These are phyloP conservation scores for Perccottus glenii DNA, from an alignment of 2,113 vertebrate species.

Conservation along the genomic window DNA sequence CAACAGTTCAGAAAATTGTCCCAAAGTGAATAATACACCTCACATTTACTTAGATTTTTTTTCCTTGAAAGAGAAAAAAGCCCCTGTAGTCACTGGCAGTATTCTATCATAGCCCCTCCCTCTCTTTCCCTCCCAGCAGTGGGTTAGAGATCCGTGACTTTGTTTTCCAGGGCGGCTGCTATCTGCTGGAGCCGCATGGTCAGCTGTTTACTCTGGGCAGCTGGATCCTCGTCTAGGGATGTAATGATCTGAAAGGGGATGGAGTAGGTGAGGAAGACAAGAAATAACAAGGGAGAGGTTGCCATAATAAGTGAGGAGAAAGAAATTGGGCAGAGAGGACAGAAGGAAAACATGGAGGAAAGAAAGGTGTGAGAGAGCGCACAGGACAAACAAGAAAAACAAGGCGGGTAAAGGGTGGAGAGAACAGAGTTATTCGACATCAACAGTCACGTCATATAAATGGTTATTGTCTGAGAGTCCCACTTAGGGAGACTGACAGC, in stretches of 20 bases:
- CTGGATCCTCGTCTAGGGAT: slow-evolving; percentile 93
- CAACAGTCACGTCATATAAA: slow-evolving; percentile 46
- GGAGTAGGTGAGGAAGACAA: slow-evolving; percentile 14
- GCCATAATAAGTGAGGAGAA: slow-evolving; percentile 3
- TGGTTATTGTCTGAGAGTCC: slow-evolving; percentile 56
- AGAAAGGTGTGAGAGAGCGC: not conserved
- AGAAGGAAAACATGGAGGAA: not conserved
- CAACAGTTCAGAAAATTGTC: slow-evolving; percentile 40
- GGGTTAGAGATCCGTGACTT: slow-evolving; percentile 97
- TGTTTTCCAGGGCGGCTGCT: slow-evolving; percentile 94
- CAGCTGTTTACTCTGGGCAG: slow-evolving; percentile 97
- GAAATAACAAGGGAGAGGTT: slow-evolving; percentile 4
- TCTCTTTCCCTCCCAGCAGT: slow-evolving; percentile 19
- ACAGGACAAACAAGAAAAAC: slow-evolving; percentile 26
- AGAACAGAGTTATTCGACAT: slow-evolving; percentile 54
- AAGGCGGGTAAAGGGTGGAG: slow-evolving; percentile 22
- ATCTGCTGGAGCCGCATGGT: slow-evolving; percentile 96
- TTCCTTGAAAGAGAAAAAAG: slow-evolving; percentile 56
- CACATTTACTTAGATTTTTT: slow-evolving; percentile 30
- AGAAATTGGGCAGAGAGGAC: slow-evolving; percentile 1
- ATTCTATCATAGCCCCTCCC: slow-evolving; percentile 30
- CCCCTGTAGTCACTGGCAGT: slow-evolving; percentile 66
- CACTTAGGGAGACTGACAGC: slow-evolving; percentile 68
- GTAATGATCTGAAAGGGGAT: slow-evolving; percentile 88
- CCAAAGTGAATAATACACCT: slow-evolving; percentile 31